Evolutionary conservation across 2,113 vertebrate species (phyloP).

Genomic region (Rutilus rutilus): DNA sequence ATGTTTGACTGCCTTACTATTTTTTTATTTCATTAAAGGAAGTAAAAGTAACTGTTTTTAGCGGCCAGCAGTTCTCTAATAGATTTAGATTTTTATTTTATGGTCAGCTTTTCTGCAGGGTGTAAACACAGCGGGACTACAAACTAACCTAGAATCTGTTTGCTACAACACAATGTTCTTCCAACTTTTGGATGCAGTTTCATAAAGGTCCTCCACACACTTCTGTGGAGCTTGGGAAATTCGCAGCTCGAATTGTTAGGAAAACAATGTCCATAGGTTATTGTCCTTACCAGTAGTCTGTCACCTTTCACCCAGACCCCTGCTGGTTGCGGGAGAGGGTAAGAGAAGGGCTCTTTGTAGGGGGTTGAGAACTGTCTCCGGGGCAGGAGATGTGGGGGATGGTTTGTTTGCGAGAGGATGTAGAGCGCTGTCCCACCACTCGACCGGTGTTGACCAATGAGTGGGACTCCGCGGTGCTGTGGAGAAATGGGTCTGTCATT

Average conservation of each 20-base stretch:
- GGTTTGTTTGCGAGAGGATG: background rate
- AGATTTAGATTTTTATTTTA: background rate
- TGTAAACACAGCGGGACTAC: background rate
- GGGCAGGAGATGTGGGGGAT: conserved; percentile 34
- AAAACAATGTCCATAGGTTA: conserved; percentile 16
- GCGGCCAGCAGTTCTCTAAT: background rate
- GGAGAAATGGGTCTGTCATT: conserved; percentile 2
- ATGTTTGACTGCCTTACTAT: background rate
- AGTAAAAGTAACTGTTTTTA: background rate
- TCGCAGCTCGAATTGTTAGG: conserved; percentile 27
- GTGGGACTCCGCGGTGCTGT: background rate
- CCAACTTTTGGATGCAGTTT: background rate
- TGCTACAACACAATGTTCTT: background rate
- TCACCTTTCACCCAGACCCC: conserved; percentile 54
- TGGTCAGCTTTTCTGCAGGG: background rate
- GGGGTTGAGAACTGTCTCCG: conserved; percentile 33
- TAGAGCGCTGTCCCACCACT: background rate
- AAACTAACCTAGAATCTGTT: background rate
- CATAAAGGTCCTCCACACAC: background rate
- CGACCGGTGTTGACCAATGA: background rate
- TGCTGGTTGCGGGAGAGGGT: conserved; percentile 51
- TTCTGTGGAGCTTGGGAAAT: conserved; percentile 2
- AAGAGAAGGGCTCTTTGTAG: conserved; percentile 35
- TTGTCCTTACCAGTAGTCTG: background rate
- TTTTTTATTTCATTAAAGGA: background rate